Conservation (phyloP, 2,113 vertebrate species). For the Syngnathus floridae region DNA sequence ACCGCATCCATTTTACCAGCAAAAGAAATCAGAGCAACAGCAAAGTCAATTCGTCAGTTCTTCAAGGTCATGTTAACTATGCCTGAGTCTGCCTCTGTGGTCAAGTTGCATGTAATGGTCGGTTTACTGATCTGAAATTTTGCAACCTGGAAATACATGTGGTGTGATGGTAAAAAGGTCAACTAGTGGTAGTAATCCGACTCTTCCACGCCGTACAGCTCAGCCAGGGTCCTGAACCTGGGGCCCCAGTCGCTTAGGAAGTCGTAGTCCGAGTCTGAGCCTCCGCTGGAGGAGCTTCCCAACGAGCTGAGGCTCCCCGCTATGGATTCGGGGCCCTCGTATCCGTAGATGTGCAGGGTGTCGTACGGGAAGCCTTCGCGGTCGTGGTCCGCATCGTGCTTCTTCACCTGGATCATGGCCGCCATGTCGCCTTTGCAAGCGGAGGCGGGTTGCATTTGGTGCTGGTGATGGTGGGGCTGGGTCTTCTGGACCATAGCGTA, state of each 20-base stretch:
- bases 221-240: conserved; percentile 87
- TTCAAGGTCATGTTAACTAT: too few species aligned
- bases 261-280: conserved; percentile 86
- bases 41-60: too few species aligned
- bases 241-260: conserved; percentile 95
- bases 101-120: too few species aligned
- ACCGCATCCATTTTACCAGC: not conserved
- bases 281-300: conserved; percentile 76
- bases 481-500: conserved; percentile 81
- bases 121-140: not conserved
- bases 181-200: conserved; percentile 60
- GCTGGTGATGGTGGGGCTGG: conserved; percentile 31
- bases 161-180: not conserved
- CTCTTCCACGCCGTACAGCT: conserved; percentile 83
- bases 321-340: conserved; percentile 85
- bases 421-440: conserved; percentile 85
- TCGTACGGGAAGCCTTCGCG: conserved; percentile 84
- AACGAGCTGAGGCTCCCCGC: conserved; percentile 90
- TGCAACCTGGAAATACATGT: not conserved
- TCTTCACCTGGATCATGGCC: conserved; percentile 89
- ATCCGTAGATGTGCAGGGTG: conserved; percentile 92
- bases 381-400: conserved; percentile 89
- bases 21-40: not conserved
- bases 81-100: too few species aligned
- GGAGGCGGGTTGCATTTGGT: conserved; percentile 6